Percentiles rank a stretch among this genome's conserved stretches.
These are phyloP conservation scores for Ormyrus labotus DNA, from an alignment of 2,888 invertebrate species.

Conservation along the genomic window DNA sequence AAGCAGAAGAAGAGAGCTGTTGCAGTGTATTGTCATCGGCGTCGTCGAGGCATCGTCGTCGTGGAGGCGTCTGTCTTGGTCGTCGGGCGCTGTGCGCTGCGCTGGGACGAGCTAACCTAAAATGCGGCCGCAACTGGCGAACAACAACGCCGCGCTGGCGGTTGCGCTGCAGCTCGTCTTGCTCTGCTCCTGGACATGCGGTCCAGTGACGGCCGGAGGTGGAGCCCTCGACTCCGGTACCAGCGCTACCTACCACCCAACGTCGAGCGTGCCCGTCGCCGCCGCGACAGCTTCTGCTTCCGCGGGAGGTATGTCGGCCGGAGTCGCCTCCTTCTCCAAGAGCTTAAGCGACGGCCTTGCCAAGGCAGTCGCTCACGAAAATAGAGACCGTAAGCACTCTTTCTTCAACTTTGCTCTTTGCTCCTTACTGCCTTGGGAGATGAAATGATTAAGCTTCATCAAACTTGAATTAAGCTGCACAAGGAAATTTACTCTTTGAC, in stretches of 20 bases:
- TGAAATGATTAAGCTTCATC: too few relatives aligned
- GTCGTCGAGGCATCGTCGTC: background rate
- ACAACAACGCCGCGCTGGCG: conserved; percentile 50
- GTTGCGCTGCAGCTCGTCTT: conserved; percentile 68
- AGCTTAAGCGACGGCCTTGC: conserved; percentile 79
- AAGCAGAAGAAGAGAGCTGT: too few relatives aligned
- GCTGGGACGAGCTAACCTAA: conserved; percentile 68
- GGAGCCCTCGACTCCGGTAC: conserved; percentile 71
- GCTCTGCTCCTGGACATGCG: conserved; percentile 66
- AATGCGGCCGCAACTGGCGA: conserved; percentile 66
- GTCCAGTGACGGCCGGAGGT: conserved; percentile 69
- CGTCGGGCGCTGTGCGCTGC: conserved; percentile 5
- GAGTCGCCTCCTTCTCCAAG: conserved; percentile 67
- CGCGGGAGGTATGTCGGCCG: conserved; percentile 58
- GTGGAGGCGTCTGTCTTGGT: background rate
- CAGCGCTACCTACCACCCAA: conserved; percentile 58
- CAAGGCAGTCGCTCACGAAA: conserved; percentile 78
- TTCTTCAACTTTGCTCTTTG: background rate
- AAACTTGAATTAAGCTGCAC: too few relatives aligned
- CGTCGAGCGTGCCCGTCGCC: conserved; percentile 49
- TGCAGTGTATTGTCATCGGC: background rate
- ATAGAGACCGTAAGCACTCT: conserved; percentile 73
- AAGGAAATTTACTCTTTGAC: too few relatives aligned
- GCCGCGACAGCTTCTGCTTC: conserved; percentile 61
- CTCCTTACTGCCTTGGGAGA: background rate